These are phyloP conservation scores for Piaya cayana DNA, from an alignment of 2,113 vertebrate species.

Conservation along the genomic window DNA sequence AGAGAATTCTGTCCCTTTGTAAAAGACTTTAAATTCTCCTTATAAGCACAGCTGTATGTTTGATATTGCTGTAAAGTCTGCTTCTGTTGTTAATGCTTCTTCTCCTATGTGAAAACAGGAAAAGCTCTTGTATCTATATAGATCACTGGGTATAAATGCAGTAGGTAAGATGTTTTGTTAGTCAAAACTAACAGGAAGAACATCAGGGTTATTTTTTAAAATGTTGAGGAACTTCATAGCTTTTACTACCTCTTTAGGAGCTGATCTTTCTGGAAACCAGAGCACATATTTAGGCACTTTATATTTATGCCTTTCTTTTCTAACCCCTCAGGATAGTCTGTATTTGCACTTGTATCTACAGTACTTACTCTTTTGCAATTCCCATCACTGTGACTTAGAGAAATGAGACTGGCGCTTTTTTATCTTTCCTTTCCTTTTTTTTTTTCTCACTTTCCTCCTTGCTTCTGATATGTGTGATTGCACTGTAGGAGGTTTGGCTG, in stretches of 20 bases:
- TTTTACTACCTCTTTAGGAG: background rate
- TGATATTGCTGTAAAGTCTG: background rate
- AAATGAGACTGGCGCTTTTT: background rate
- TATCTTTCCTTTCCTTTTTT: rapidly evolving
- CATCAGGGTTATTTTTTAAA: background rate
- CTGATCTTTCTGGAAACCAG: background rate
- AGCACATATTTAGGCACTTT: background rate
- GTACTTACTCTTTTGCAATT: background rate
- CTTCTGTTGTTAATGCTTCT: background rate
- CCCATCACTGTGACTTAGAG: background rate
- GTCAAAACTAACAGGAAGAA: background rate
- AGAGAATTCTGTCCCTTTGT: background rate
- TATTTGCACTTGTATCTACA: background rate
- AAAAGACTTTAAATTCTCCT: background rate
- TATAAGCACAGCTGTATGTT: background rate
- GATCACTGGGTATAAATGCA: background rate
- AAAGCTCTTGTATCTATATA: background rate
- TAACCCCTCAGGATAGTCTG: background rate
- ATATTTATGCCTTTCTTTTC: background rate
- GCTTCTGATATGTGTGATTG: background rate
- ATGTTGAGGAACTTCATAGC: background rate
- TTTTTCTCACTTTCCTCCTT: background rate
- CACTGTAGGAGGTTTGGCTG: background rate
- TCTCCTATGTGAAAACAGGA: background rate
- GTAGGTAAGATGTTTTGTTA: background rate